Evolutionary conservation across 2,113 vertebrate species (phyloP).

Genomic region (Illadopsis cleaveri): DNA sequence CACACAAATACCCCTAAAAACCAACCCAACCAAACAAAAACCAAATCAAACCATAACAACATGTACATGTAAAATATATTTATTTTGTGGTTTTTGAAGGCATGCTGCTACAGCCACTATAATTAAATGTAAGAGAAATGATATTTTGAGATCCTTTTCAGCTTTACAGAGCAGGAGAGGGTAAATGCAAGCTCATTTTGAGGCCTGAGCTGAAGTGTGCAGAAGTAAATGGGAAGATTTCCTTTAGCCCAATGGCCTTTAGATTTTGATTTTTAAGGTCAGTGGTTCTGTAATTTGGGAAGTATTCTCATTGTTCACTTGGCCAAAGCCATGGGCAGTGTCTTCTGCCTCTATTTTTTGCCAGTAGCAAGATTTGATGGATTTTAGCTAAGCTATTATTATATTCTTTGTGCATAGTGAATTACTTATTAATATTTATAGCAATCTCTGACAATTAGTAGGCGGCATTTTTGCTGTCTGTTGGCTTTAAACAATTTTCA

Average conservation of each 20-base stretch:
- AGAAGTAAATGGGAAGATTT: background rate
- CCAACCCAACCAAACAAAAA: background rate
- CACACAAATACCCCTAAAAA: rapidly evolving
- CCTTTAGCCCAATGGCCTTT: background rate
- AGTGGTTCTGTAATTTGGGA: background rate
- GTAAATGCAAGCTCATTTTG: background rate
- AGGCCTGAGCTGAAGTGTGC: background rate
- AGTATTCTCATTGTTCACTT: rapidly evolving
- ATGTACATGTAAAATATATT: rapidly evolving
- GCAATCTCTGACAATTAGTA: background rate
- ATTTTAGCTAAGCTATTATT: background rate
- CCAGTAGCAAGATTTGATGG: background rate
- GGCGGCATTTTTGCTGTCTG: background rate
- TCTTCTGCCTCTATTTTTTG: background rate
- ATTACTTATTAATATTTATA: background rate
- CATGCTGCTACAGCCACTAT: background rate
- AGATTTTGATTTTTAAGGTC: background rate
- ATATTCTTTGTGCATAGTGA: background rate
- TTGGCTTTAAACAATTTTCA: background rate
- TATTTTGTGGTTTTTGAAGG: background rate
- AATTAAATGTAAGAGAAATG: background rate
- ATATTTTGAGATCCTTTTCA: background rate
- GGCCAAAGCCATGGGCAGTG: background rate
- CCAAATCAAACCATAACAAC: background rate
- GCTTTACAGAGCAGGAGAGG: background rate